Evolutionary conservation across 2,797 vertebrate species (phyloP), one percentile per base, ranked within the genome.

Genomic region (Artibeus lituratus): DNA sequence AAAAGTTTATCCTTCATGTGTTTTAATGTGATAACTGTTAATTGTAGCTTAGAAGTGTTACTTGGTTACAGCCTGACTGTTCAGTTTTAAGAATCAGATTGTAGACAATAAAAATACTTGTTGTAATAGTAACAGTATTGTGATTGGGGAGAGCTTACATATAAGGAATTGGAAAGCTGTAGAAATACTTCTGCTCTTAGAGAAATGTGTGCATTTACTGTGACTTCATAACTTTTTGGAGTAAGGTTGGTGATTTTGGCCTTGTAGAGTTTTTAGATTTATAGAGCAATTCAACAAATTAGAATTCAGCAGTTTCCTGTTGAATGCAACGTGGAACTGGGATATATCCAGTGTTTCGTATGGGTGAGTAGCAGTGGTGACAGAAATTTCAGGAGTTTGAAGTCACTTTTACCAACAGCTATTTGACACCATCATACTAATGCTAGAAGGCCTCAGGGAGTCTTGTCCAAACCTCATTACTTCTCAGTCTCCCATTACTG

Each of bases 1-100:
- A 98, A 98, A 98, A 99, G 98, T 98, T 97, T 98, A 98, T 98
- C 97, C 97, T 98, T 98, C 94, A 94, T 97, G 95, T 97, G 97
- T 98, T 97, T 98, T 98, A 97, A 97, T 98, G 96, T 98, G 89
- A 70, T 96, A 93, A 88, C 55, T 98, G 98, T 98, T 87, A 94
- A 95, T 95, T 96, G 51, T 95, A 92, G 87, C 95, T 97, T 70
- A 95, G 95, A 95, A 95, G 93, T 94, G 7, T 95, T 96, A 82
- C 98, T 59, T 67, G 82, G 7, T 51, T 89, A 82, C 51, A 67
- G 76, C 59, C 94, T 96, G 74, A 26, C 7, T 47, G 0, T 9
- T 93, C 90, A 73, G 10, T 96, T 90, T 92, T 47, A 90, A 91
- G 88, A 95, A 83, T 53, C 73, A 37, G 83, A 77, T 94, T 83